Evolutionary conservation across 2,113 vertebrate species (phyloP).

Genomic region (Podarcis muralis): DNA sequence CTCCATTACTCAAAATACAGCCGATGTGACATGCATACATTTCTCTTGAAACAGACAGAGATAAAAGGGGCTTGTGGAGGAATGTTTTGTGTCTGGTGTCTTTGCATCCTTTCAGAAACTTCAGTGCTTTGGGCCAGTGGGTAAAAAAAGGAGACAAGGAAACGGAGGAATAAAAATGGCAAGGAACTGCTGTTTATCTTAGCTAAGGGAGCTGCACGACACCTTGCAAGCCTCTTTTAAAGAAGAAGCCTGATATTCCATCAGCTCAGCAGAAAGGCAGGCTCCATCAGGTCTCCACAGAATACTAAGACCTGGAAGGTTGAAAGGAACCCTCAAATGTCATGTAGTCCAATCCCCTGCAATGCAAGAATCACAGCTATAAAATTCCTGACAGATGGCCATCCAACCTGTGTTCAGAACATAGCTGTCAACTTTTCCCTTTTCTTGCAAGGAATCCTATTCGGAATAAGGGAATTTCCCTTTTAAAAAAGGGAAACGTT

Average conservation of each 20-base stretch:
- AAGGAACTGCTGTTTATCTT: neutral
- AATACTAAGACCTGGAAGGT: too few relatives aligned
- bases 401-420: too few relatives aligned
- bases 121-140: neutral
- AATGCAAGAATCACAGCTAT: too few relatives aligned
- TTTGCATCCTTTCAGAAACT: neutral
- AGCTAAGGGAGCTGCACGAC: neutral
- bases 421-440: too few relatives aligned
- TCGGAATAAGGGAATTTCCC: too few relatives aligned
- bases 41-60: neutral
- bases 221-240: neutral
- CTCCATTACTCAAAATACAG: slow-evolving; percentile 17
- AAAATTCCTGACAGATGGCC: too few relatives aligned
- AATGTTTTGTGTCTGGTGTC: neutral
- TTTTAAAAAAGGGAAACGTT: too few relatives aligned
- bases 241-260: neutral
- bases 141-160: neutral
- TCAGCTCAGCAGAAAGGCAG: too few relatives aligned
- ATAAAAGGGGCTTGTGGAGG: neutral
- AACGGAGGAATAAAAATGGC: neutral
- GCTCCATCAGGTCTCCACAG: too few relatives aligned
- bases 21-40: neutral
- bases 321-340: too few relatives aligned
- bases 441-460: too few relatives aligned
- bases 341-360: too few relatives aligned